These are phyloP conservation scores for Zoanthus sociatus DNA, from an alignment of 92 coral and sea anemone genomes.

Conservation along the genomic window DNA sequence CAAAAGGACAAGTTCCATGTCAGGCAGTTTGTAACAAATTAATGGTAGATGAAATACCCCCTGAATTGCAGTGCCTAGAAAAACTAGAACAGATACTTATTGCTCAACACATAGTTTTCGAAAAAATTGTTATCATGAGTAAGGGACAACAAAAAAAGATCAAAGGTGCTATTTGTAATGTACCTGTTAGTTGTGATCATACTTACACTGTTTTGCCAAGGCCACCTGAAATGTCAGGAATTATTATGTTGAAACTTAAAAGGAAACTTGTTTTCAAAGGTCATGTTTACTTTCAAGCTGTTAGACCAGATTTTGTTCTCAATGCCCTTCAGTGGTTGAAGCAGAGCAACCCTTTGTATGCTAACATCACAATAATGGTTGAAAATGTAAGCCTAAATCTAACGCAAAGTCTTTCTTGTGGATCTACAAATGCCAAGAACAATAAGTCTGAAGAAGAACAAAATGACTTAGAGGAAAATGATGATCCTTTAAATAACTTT, in stretches of 20 bases:
- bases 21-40: slow-evolving; percentile 61
- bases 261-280: slow-evolving; percentile 58
- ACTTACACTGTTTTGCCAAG: slow-evolving; percentile 59
- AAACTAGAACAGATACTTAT: slow-evolving; percentile 58
- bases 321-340: slow-evolving; percentile 49
- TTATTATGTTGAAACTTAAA: slow-evolving; percentile 50
- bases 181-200: slow-evolving; percentile 67
- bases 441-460: neutral
- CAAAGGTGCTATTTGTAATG: slow-evolving; percentile 71
- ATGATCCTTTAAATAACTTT: slow-evolving; percentile 66
- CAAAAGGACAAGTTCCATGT: slow-evolving; percentile 43
- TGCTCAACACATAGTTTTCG: slow-evolving; percentile 38
- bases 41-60: slow-evolving; percentile 48
- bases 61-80: slow-evolving; percentile 40
- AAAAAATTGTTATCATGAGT: slow-evolving; percentile 25
- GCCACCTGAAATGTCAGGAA: slow-evolving; percentile 58
- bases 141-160: slow-evolving; percentile 50
- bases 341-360: slow-evolving; percentile 6
- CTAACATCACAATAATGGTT: slow-evolving; percentile 3
- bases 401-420: slow-evolving; percentile 1
- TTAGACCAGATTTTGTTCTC: slow-evolving; percentile 47
- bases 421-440: neutral
- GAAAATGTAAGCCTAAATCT: slow-evolving; percentile 3
- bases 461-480: slow-evolving; percentile 26
- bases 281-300: slow-evolving; percentile 67